Evolutionary conservation across 1,140 invertebrate species (phyloP).

Genomic region (Nasonia longicornis): DNA sequence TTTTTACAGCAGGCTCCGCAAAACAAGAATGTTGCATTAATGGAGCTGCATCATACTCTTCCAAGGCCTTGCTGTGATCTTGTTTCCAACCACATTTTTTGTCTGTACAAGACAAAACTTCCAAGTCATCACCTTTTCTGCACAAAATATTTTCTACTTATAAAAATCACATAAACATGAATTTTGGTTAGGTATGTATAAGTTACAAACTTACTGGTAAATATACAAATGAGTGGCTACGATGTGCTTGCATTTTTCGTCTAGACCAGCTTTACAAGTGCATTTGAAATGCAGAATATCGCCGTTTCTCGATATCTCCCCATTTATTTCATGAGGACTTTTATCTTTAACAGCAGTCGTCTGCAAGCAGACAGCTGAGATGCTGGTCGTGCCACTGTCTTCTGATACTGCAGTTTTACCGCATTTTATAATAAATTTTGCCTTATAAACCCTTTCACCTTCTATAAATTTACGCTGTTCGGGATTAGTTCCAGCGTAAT

Average conservation of each 20-base stretch:
- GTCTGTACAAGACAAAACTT: constrained; percentile 35
- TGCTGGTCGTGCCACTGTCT: background rate
- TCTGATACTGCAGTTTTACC: background rate
- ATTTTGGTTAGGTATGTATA: background rate
- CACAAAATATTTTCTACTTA: background rate
- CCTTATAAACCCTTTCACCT: background rate
- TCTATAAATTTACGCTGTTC: background rate
- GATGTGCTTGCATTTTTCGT: constrained; percentile 34
- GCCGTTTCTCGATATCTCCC: constrained; percentile 14
- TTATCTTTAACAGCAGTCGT: constrained; percentile 23
- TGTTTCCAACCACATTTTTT: constrained; percentile 36
- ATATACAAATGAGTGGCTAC: constrained; percentile 24
- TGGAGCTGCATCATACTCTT: constrained; percentile 35
- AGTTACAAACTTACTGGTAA: constrained; percentile 2
- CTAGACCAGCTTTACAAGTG: constrained; percentile 38
- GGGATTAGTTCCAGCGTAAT: background rate
- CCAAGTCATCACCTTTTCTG: constrained; percentile 24
- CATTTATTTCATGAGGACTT: constrained; percentile 25
- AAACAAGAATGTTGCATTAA: constrained; percentile 20
- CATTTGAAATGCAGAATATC: constrained; percentile 14
- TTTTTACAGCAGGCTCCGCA: background rate
- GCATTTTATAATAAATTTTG: background rate
- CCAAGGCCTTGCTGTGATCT: background rate
- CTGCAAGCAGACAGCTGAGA: constrained; percentile 28
- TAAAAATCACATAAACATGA: background rate